These are phyloP conservation scores for Hirtodrosophila trivittata DNA, from an alignment of 2,888 invertebrate species.

Conservation along the genomic window DNA sequence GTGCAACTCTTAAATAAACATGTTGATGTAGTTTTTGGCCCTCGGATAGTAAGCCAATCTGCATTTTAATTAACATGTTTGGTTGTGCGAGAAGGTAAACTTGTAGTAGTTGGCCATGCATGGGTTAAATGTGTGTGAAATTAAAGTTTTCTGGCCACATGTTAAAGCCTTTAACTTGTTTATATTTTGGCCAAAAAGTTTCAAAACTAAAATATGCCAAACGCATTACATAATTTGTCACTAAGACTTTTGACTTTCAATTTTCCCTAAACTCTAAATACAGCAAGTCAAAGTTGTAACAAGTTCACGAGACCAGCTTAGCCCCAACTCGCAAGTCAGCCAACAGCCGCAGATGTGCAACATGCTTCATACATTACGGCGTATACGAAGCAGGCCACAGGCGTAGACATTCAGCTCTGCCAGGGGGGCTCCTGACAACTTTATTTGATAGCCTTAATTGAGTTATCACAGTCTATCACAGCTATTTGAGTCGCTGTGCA, in stretches of 20 bases:
- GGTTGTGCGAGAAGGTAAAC: slow-evolving; percentile 10
- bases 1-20: slow-evolving; percentile 17
- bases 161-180: slow-evolving; percentile 17
- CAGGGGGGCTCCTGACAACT: too few relatives aligned
- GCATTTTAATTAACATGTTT: slow-evolving; percentile 43
- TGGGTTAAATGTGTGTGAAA: background rate
- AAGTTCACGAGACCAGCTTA: slow-evolving; percentile 60
- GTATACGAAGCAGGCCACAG: background rate
- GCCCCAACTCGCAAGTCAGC: slow-evolving; percentile 21
- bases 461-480: too few relatives aligned
- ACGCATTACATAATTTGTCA: slow-evolving; percentile 68
- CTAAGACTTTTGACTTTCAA: slow-evolving; percentile 67
- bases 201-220: slow-evolving; percentile 40
- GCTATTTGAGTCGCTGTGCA: too few relatives aligned
- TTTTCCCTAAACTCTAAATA: slow-evolving; percentile 47
- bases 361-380: slow-evolving; percentile 43
- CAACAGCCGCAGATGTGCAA: slow-evolving; percentile 44
- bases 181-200: slow-evolving; percentile 36
- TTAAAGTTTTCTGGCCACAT: slow-evolving; percentile 5
- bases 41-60: slow-evolving; percentile 11
- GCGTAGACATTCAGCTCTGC: too few relatives aligned
- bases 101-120: too few relatives aligned
- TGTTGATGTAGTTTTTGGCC: slow-evolving; percentile 12
- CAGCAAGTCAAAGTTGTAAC: slow-evolving; percentile 50
- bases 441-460: too few relatives aligned